Conservation (phyloP, 2,113 vertebrate species). For the Mungos mungo region DNA sequence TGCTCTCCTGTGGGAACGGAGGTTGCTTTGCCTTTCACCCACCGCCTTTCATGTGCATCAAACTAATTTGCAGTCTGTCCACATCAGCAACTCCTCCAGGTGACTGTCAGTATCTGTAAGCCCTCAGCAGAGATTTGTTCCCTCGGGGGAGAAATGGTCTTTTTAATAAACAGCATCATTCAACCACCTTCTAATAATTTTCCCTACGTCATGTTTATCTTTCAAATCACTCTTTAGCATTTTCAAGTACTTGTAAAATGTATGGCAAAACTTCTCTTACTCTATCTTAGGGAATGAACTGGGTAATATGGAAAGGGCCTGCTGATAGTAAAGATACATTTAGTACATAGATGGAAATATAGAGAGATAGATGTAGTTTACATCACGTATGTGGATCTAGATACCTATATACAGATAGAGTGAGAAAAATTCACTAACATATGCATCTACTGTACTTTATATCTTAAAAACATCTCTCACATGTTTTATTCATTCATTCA, state of each 20-base stretch:
- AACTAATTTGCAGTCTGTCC: slow-evolving; percentile 25
- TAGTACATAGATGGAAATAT: background rate
- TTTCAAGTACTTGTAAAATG: slow-evolving; percentile 26
- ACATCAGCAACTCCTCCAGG: background rate
- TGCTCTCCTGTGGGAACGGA: background rate
- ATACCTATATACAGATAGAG: background rate
- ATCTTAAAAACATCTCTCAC: background rate
- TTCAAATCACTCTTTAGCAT: background rate
- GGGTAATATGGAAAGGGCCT: background rate
- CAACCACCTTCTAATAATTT: slow-evolving; percentile 11
- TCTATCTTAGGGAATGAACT: background rate
- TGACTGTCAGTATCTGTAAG: background rate
- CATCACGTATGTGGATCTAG: background rate
- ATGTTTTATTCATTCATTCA: background rate
- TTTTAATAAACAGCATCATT: slow-evolving; percentile 37
- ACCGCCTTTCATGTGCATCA: background rate
- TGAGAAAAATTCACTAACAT: background rate
- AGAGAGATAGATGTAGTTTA: background rate
- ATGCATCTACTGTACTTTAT: background rate
- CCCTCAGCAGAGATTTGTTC: background rate
- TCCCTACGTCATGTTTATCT: background rate
- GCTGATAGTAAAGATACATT: slow-evolving; percentile 15
- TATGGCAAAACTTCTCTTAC: background rate
- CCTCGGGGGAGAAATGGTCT: background rate
- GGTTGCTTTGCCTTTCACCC: background rate